Conservation (phyloP, 1,140 invertebrate species). For the Palaemon carinicauda region DNA sequence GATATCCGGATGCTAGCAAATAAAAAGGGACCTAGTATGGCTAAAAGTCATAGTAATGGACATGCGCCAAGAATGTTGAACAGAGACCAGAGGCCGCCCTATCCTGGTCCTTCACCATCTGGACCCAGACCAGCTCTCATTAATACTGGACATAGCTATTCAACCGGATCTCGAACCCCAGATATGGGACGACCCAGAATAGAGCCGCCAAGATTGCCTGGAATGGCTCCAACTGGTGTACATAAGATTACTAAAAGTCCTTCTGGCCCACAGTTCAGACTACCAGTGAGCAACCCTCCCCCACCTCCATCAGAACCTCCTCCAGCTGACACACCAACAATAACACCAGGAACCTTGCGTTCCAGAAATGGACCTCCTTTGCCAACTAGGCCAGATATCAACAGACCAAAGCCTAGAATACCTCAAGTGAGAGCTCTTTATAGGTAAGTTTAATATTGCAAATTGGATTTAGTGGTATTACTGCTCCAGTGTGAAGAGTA, state of each 20-base stretch:
- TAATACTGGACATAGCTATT: background rate
- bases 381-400: constrained; percentile 63
- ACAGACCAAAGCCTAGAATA: constrained; percentile 65
- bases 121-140: background rate
- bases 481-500: too few relatives aligned
- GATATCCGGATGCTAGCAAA: constrained; percentile 5
- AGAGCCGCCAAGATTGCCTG: background rate
- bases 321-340: constrained; percentile 61
- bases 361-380: constrained; percentile 29
- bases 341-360: constrained; percentile 30
- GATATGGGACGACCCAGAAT: background rate
- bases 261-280: background rate
- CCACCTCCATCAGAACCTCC: constrained; percentile 69
- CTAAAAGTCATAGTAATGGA: background rate
- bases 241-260: background rate
- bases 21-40: too few relatives aligned
- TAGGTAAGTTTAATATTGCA: constrained; percentile 35
- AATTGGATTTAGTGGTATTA: background rate
- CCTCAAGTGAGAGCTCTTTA: constrained; percentile 73
- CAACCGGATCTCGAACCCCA: background rate
- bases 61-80: background rate
- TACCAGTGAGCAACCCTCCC: background rate
- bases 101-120: background rate
- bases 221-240: background rate
- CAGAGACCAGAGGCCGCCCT: background rate